Evolutionary conservation across 1,140 invertebrate species (phyloP).

Genomic region (Cardiocondyla obscurior): DNA sequence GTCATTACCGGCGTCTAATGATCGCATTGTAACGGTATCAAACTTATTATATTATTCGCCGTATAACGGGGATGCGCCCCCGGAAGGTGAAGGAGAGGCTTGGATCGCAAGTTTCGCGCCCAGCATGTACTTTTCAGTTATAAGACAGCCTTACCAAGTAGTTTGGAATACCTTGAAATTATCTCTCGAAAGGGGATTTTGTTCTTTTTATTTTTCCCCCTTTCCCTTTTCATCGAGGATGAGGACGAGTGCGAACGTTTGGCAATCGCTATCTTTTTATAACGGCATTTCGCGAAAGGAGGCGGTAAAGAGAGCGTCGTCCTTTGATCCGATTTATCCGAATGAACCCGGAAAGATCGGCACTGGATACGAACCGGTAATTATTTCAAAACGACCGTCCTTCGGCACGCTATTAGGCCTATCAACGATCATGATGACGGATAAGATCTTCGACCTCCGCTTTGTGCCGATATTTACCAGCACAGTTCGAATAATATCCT

Average conservation of each 20-base stretch:
- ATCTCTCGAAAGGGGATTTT: not conserved
- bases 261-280: not conserved
- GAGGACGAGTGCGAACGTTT: not conserved
- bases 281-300: not conserved
- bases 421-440: conserved; percentile 70
- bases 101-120: not conserved
- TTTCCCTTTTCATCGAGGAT: not conserved
- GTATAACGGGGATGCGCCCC: conserved; percentile 17
- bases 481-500: conserved; percentile 62
- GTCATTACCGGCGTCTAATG: conserved; percentile 78
- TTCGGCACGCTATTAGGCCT: conserved; percentile 71
- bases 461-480: conserved; percentile 71
- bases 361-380: conserved; percentile 65
- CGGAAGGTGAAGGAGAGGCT: conserved; percentile 1
- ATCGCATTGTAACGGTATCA: conserved; percentile 76
- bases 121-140: not conserved
- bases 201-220: not conserved
- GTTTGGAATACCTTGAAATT: not conserved
- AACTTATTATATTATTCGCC: conserved; percentile 73
- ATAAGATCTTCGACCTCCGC: conserved; percentile 68
- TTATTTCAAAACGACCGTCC: conserved; percentile 76
- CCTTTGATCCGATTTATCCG: conserved; percentile 54
- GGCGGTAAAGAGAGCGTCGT: conserved; percentile 13
- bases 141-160: not conserved
- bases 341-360: conserved; percentile 55